Conservation (phyloP, 2,888 invertebrate species). For the Agrotis clavis region DNA sequence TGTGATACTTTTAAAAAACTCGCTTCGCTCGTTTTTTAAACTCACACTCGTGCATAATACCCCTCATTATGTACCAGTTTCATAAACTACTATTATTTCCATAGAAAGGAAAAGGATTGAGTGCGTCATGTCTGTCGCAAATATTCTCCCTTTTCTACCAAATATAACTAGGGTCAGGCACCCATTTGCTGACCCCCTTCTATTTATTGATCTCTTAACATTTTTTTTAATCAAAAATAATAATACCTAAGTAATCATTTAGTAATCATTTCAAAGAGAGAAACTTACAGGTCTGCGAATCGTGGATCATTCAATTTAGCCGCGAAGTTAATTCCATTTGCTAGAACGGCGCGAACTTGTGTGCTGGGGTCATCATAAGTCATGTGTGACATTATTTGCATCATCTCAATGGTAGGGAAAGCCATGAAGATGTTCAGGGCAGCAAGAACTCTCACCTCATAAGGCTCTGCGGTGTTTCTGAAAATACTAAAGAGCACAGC, state of each 20-base stretch:
- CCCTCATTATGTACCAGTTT: no score
- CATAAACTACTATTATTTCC: no score
- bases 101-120: not conserved
- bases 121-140: not conserved
- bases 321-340: constrained; percentile 91
- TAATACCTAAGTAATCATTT: no score
- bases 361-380: constrained; percentile 92
- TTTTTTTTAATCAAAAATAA: no score
- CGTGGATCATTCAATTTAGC: constrained; percentile 86
- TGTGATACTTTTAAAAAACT: no score
- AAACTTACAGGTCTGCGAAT: constrained; percentile 88
- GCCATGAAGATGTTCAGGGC: constrained; percentile 92
- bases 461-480: constrained; percentile 92
- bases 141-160: no score
- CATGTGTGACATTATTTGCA: constrained; percentile 93
- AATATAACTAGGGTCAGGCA: no score
- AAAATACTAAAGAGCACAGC: constrained; percentile 92
- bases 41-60: no score
- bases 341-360: constrained; percentile 92
- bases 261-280: constrained; percentile 14
- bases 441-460: constrained; percentile 93
- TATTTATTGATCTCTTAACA: no score
- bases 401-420: constrained; percentile 91
- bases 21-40: no score
- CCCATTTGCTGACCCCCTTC: no score